Conservation (phyloP, 2,888 invertebrate genomes). For the Andricus curvator region DNA sequence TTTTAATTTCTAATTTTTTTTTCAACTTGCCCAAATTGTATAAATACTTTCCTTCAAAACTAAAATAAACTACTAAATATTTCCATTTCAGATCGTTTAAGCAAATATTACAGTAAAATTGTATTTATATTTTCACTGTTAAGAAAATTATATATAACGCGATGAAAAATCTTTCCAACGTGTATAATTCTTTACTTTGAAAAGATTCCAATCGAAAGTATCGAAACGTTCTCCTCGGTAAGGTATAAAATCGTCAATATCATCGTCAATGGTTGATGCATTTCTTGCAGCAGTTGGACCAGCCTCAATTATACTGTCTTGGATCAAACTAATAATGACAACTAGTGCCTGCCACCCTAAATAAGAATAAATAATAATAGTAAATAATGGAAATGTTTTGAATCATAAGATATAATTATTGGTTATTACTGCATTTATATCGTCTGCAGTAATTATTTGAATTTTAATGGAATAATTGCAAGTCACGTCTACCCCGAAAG, state of each 20-base stretch:
- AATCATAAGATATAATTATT: background rate
- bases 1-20: too few relatives aligned
- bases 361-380: background rate
- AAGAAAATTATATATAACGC: background rate
- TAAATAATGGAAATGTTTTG: background rate
- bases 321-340: background rate
- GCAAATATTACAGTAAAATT: background rate
- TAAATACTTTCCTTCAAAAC: too few relatives aligned
- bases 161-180: background rate
- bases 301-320: background rate
- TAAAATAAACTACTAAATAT: too few relatives aligned
- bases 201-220: slow-evolving; percentile 71
- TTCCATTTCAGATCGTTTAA: too few relatives aligned
- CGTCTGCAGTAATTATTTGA: background rate
- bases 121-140: background rate
- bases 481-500: too few relatives aligned
- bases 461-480: background rate
- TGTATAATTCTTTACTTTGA: slow-evolving; percentile 60
- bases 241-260: slow-evolving; percentile 69
- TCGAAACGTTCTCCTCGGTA: slow-evolving; percentile 66
- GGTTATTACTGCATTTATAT: background rate
- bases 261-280: slow-evolving; percentile 35
- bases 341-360: slow-evolving; percentile 1
- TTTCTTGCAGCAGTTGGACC: slow-evolving; percentile 9
- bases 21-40: too few relatives aligned